A percentile compares a stretch with the other conserved stretches of the same genome.
Conservation (phyloP, 2,797 vertebrate genomes). For the Pipistrellus nathusii region DNA sequence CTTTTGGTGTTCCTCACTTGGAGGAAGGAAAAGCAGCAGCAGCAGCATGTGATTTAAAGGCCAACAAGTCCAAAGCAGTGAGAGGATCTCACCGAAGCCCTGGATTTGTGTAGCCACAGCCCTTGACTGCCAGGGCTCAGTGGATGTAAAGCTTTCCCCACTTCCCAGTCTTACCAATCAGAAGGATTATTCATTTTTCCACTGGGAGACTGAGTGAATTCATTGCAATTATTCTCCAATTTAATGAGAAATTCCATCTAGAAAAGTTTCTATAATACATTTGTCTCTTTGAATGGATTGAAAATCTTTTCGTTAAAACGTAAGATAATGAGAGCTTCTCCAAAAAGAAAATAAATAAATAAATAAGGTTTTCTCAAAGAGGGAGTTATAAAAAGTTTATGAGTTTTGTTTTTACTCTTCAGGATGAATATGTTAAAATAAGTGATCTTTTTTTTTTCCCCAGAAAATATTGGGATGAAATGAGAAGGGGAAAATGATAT, state of each 20-base stretch:
- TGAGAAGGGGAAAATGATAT: not conserved
- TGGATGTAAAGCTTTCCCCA: not conserved
- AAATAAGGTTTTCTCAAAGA: not conserved
- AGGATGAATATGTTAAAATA: constrained; percentile 5
- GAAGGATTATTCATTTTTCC: not conserved
- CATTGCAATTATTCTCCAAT: not conserved
- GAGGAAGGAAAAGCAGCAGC: not conserved
- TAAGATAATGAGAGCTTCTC: not conserved
- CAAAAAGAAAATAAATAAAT: not conserved
- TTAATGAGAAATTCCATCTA: not conserved
- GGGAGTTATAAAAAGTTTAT: not conserved
- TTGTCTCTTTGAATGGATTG: not conserved
- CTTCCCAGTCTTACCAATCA: not conserved
- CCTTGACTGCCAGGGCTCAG: not conserved
- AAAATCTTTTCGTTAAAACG: constrained; percentile 12
- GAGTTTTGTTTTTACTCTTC: not conserved
- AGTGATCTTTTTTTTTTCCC: not conserved
- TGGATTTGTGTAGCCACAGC: not conserved
- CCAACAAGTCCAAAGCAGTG: not conserved
- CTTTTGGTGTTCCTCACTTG: fast-evolving
- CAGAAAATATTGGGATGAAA: not conserved
- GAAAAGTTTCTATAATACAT: not conserved
- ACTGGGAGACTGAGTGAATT: not conserved
- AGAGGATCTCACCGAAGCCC: not conserved
- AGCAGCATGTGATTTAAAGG: not conserved